Conservation (phyloP, 2,113 vertebrate species). For the Rattus rattus region DNA sequence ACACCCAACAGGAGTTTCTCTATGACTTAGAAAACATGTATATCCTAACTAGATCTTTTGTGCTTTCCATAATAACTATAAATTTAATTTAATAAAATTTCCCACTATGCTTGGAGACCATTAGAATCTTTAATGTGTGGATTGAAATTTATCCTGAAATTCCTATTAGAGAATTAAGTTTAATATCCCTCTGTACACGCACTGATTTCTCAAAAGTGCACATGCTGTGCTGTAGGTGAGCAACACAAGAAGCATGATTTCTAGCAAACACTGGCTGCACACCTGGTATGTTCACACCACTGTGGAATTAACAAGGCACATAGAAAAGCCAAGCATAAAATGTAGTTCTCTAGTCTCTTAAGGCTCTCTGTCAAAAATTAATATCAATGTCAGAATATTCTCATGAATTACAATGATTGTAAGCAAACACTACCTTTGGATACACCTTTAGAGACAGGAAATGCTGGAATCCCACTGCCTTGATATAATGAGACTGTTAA, state of each 20-base stretch:
- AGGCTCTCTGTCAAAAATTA: background rate
- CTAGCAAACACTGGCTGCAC: background rate
- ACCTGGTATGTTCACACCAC: background rate
- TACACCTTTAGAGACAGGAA: background rate
- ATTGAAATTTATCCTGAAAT: slow-evolving; percentile 47
- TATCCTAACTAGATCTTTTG: background rate
- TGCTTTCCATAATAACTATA: background rate
- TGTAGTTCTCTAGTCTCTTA: background rate
- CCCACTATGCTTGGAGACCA: background rate
- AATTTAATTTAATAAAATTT: slow-evolving; percentile 31
- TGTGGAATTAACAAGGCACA: background rate
- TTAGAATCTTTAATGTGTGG: background rate
- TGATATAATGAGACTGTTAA: background rate
- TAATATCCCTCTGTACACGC: slow-evolving; percentile 8
- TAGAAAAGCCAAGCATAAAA: background rate
- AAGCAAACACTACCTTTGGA: background rate
- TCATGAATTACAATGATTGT: background rate
- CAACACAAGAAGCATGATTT: slow-evolving; percentile 28
- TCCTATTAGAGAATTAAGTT: slow-evolving; percentile 16
- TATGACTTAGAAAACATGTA: background rate
- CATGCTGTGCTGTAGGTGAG: slow-evolving; percentile 36
- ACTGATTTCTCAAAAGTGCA: slow-evolving; percentile 56
- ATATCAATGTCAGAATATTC: background rate
- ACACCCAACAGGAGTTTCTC: background rate
- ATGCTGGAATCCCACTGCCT: background rate